Conservation (phyloP, 2,888 invertebrate species). For the Macropis europaea region DNA sequence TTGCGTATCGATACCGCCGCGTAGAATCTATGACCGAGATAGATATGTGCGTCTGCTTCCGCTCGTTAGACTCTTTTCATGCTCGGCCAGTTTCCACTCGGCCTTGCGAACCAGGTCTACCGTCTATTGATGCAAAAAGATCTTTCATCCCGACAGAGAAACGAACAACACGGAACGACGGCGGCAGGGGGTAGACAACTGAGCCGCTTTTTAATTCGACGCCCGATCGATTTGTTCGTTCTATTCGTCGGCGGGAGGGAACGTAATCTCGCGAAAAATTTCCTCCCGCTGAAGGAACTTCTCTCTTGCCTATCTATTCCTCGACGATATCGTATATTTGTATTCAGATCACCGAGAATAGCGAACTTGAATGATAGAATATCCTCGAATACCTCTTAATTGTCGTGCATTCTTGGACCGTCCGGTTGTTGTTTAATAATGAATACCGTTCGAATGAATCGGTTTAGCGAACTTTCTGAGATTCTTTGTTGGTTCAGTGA, state of each 20-base stretch:
- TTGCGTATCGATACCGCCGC: conserved; percentile 6
- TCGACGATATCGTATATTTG: neutral
- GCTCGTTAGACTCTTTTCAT: conserved; percentile 29
- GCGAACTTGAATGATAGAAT: too few relatives aligned
- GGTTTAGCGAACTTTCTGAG: too few relatives aligned
- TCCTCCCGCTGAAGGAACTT: too few relatives aligned
- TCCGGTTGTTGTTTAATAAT: too few relatives aligned
- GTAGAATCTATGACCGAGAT: conserved; percentile 12
- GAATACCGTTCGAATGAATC: too few relatives aligned
- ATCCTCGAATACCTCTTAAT: too few relatives aligned
- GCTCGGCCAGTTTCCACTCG: neutral
- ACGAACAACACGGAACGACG: neutral
- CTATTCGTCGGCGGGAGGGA: neutral
- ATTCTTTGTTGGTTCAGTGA: too few relatives aligned
- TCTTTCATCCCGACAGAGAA: neutral
- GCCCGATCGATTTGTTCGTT: neutral
- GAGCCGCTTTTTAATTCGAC: neutral
- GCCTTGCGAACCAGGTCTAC: neutral
- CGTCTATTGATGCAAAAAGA: neutral
- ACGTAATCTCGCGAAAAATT: neutral
- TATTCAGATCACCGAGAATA: neutral
- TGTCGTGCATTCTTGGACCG: too few relatives aligned
- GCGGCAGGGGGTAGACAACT: too few relatives aligned
- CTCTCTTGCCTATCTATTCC: neutral
- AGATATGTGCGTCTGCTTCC: conserved; percentile 20